phyloP scores from a whole-genome alignment of 2,797 vertebrate species.

The Adrianichthys oophorus region DNA sequence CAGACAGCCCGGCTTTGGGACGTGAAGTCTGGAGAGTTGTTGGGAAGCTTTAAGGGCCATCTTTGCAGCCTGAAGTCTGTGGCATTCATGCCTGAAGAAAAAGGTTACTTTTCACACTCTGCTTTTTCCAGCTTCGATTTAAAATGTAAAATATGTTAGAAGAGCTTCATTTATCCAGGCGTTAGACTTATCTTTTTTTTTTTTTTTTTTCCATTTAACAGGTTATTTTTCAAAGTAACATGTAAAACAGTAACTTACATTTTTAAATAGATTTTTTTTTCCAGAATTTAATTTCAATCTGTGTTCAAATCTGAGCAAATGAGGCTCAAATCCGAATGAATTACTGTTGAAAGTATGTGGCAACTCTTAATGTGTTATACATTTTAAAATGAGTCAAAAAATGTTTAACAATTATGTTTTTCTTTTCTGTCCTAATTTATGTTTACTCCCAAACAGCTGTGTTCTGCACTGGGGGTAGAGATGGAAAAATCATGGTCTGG shows the following conservation, averaged over 20 bases:
- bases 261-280: too few relatives aligned
- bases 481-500: conserved; percentile 98
- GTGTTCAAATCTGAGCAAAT: too few relatives aligned
- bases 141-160: neutral
- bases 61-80: conserved; percentile 97
- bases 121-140: neutral
- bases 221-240: too few relatives aligned
- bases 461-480: conserved; percentile 94
- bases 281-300: too few relatives aligned
- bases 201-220: too few relatives aligned
- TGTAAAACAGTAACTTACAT: too few relatives aligned
- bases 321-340: too few relatives aligned
- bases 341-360: too few relatives aligned
- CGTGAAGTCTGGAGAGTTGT: conserved; percentile 83
- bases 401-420: too few relatives aligned
- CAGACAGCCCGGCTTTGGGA: conserved; percentile 96
- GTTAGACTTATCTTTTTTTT: too few relatives aligned
- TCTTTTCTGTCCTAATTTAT: neutral
- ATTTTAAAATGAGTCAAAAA: too few relatives aligned
- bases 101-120: conserved; percentile 66
- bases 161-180: neutral
- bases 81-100: conserved; percentile 88
- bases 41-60: conserved; percentile 93
- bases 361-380: too few relatives aligned
- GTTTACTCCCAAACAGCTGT: conserved; percentile 78